phyloP scores from a whole-genome alignment of 2,888 invertebrate species.

The Apotomis betuletana region DNA sequence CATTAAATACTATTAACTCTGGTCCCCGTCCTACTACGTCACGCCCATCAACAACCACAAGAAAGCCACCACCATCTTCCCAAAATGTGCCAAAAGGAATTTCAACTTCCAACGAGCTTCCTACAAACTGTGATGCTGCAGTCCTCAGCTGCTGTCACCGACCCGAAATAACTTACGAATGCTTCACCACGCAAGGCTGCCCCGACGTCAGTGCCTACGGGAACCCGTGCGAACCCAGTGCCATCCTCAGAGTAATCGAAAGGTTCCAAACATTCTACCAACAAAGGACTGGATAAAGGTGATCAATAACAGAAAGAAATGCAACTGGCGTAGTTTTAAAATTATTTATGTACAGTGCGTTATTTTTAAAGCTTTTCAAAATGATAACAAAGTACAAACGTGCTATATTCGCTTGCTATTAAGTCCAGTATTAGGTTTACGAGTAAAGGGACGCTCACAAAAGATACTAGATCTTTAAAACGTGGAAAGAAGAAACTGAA shows the following conservation, averaged over 20 bases:
- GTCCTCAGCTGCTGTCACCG: constrained; percentile 69
- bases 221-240: constrained; percentile 62
- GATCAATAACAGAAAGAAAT: constrained; percentile 9
- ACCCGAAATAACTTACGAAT: constrained; percentile 58
- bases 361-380: constrained; percentile 5
- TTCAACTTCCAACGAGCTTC: constrained; percentile 43
- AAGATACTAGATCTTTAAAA: neutral
- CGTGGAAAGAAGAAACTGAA: neutral
- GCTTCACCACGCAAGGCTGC: constrained; percentile 66
- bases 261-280: constrained; percentile 64
- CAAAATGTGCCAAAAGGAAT: constrained; percentile 3
- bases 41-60: constrained; percentile 44
- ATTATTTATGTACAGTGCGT: constrained; percentile 28
- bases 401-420: neutral
- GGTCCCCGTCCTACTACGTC: neutral
- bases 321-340: constrained; percentile 20
- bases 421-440: neutral
- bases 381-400: neutral
- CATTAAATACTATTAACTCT: constrained; percentile 19
- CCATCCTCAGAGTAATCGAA: constrained; percentile 60
- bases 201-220: constrained; percentile 73
- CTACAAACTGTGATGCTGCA: constrained; percentile 65
- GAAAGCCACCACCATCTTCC: constrained; percentile 59
- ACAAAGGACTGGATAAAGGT: constrained; percentile 52
- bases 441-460: neutral